Conservation (phyloP, 1,140 invertebrate species). For the Acyrthosiphon pisum region DNA sequence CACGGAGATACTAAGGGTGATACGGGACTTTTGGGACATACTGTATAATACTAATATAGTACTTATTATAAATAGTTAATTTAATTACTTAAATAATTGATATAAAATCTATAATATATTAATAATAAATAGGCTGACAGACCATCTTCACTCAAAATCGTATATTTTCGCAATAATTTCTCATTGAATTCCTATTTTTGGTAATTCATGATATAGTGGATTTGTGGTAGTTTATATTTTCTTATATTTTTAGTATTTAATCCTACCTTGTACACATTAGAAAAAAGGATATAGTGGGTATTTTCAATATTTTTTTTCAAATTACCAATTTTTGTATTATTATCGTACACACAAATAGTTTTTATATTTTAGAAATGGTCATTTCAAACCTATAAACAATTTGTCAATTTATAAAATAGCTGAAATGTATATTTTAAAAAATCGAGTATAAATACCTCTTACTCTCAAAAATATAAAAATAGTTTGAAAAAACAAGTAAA, state of each 20-base stretch:
- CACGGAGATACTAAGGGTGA: too few species aligned
- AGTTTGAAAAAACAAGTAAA: neutral
- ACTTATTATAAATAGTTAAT: too few species aligned
- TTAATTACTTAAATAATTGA: too few species aligned
- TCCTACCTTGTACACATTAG: neutral
- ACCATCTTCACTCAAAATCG: too few species aligned
- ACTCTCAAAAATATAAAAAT: neutral
- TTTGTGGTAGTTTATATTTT: neutral
- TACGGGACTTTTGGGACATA: too few species aligned
- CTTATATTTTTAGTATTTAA: neutral
- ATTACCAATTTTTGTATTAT: neutral
- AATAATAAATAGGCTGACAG: too few species aligned
- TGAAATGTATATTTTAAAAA: neutral
- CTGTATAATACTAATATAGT: too few species aligned
- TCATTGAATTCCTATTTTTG: too few species aligned
- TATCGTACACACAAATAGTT: neutral
- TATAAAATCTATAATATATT: too few species aligned
- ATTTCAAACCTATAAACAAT: neutral
- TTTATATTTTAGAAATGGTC: neutral
- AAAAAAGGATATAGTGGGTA: neutral
- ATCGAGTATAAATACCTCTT: neutral
- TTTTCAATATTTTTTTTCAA: neutral
- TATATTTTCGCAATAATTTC: too few species aligned
- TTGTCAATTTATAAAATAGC: neutral
- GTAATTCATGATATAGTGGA: neutral